Conservation (phyloP, 2,113 vertebrate species). For the Pachypanchax playfairii region DNA sequence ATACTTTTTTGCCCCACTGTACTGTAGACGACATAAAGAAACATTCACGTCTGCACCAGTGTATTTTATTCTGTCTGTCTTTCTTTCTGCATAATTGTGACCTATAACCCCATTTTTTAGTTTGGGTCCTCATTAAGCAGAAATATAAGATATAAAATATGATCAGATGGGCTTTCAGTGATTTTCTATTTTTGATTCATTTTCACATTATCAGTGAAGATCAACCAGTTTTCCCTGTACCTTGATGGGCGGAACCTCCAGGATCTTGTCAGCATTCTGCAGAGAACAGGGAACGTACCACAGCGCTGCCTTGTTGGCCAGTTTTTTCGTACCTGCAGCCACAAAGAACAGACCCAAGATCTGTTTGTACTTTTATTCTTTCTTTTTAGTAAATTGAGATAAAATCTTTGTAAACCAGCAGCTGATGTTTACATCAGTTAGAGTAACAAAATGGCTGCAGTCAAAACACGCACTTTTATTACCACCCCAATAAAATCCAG, state of each 20-base stretch:
- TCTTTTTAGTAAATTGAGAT: neutral
- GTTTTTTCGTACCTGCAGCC: conserved; percentile 84
- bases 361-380: neutral
- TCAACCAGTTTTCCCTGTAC: conserved; percentile 70
- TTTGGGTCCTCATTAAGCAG: too few relatives aligned
- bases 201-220: too few relatives aligned
- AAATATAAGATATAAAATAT: too few relatives aligned
- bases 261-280: conserved; percentile 88
- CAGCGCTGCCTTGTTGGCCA: conserved; percentile 91
- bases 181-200: too few relatives aligned
- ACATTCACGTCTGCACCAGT: neutral
- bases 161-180: too few relatives aligned
- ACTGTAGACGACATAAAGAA: conserved; percentile 73
- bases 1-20: too few relatives aligned
- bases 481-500: conserved; percentile 34
- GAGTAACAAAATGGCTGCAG: conserved; percentile 37
- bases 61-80: too few relatives aligned
- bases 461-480: conserved; percentile 35
- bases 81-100: neutral
- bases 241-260: conserved; percentile 91
- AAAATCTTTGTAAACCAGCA: neutral
- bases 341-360: conserved; percentile 34
- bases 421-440: conserved; percentile 19
- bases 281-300: conserved; percentile 95
- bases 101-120: neutral